phyloP scores from a whole-genome alignment of 1,140 invertebrate species.

The Drosophila mauritiana region DNA sequence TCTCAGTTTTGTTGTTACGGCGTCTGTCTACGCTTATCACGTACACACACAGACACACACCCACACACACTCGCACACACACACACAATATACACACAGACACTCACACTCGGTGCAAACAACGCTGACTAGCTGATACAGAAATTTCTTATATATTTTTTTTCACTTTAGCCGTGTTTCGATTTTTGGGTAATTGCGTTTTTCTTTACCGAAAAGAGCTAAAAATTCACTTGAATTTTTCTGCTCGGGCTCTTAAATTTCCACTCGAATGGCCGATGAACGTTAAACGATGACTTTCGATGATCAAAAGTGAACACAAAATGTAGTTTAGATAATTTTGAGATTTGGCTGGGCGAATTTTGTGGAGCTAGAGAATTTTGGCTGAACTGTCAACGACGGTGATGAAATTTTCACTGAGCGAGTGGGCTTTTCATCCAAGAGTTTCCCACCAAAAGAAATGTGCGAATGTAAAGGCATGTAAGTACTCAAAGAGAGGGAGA shows the following conservation, averaged over 20 bases:
- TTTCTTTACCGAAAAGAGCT: conserved; percentile 26
- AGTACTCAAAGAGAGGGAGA: conserved; percentile 13
- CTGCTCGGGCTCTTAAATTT: background rate
- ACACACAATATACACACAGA: conserved; percentile 26
- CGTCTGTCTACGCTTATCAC: conserved; percentile 76
- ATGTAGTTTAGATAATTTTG: conserved; percentile 42
- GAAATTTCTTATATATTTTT: conserved; percentile 64
- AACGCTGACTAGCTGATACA: conserved; percentile 73
- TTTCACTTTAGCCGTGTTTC: conserved; percentile 64
- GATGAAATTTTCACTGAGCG: conserved; percentile 84
- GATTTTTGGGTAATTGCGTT: conserved; percentile 62
- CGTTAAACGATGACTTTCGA: conserved; percentile 11
- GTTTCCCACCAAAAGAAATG: conserved; percentile 70
- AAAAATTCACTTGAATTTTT: conserved; percentile 22
- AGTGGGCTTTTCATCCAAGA: conserved; percentile 60
- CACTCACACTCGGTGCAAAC: conserved; percentile 26
- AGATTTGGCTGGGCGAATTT: conserved; percentile 51
- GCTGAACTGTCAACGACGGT: conserved; percentile 79
- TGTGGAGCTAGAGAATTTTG: conserved; percentile 51
- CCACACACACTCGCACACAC: conserved; percentile 29
- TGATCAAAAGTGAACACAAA: conserved; percentile 40
- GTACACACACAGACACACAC: conserved; percentile 42
- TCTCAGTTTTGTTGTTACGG: conserved; percentile 70
- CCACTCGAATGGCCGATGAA: conserved; percentile 8
- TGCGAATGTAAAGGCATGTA: conserved; percentile 47